phyloP scores from a whole-genome alignment of 2,113 vertebrate species.

The Laticauda colubrina region DNA sequence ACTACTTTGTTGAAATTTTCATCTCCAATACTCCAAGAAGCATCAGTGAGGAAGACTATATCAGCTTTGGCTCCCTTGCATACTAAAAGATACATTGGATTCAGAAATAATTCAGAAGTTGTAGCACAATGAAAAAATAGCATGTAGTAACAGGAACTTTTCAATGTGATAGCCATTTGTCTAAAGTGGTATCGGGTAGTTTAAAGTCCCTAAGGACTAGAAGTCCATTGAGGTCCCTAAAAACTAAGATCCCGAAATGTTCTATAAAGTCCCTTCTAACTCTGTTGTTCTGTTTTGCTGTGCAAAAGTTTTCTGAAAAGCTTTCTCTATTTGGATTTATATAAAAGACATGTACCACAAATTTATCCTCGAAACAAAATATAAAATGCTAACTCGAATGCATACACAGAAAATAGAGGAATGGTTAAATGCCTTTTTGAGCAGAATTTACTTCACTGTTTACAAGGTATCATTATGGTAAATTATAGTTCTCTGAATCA shows the following conservation, averaged over 20 bases:
- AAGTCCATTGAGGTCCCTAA: not conserved
- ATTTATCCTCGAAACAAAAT: not conserved
- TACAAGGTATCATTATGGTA: not conserved
- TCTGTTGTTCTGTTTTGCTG: not conserved
- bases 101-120: not conserved
- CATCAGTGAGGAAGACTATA: conserved; percentile 94
- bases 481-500: not conserved
- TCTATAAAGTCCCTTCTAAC: not conserved
- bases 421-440: not conserved
- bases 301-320: not conserved
- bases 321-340: not conserved
- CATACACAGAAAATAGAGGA: not conserved
- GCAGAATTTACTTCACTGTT: not conserved
- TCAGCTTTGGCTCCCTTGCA: conserved; percentile 98
- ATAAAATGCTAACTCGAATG: not conserved
- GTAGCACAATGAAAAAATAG: not conserved
- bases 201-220: no score
- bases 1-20: conserved; percentile 95
- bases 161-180: not conserved
- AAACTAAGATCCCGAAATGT: no score
- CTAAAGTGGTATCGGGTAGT: not conserved
- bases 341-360: not conserved
- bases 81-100: conserved; percentile 69
- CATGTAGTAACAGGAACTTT: not conserved
- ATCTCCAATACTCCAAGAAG: conserved; percentile 98